Conservation (phyloP, 2,797 vertebrate species). For the Mallotus villosus region DNA sequence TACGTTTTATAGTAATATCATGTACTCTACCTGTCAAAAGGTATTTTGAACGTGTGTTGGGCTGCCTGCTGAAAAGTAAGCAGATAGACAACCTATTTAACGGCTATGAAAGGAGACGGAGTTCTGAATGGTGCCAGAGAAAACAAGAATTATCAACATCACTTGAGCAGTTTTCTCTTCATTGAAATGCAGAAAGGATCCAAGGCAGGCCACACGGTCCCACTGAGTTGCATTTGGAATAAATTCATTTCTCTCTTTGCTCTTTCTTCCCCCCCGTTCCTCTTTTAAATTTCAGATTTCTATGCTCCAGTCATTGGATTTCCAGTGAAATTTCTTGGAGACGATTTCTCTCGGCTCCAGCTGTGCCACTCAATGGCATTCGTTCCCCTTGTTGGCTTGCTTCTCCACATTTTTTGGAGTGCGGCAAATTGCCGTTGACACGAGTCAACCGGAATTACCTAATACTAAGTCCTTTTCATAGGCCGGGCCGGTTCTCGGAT, state of each 20-base stretch:
- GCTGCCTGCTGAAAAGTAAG: conserved; percentile 1
- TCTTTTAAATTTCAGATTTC: conserved; percentile 38
- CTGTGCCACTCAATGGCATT: conserved; percentile 42
- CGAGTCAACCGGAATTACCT: conserved; percentile 42
- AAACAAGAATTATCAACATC: conserved; percentile 48
- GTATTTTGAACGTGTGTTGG: background rate
- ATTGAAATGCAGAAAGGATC: conserved; percentile 40
- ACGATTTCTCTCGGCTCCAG: conserved; percentile 38
- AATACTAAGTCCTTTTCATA: conserved; percentile 31
- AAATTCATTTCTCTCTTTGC: conserved; percentile 20
- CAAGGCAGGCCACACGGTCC: conserved; percentile 38
- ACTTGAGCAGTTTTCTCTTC: conserved; percentile 35
- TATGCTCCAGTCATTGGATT: conserved; percentile 37
- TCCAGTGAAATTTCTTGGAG: conserved; percentile 33
- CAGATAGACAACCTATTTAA: background rate
- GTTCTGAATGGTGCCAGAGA: conserved; percentile 33
- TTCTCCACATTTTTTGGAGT: conserved; percentile 29
- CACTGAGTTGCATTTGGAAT: conserved; percentile 35
- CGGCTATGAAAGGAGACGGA: background rate
- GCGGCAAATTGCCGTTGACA: conserved; percentile 33
- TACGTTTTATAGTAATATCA: background rate
- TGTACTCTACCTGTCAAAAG: background rate
- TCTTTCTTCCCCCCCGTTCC: conserved; percentile 8
- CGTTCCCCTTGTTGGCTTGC: conserved; percentile 40
- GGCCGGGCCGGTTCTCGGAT: conserved; percentile 3